phyloP scores from a whole-genome alignment of 2,113 vertebrate species.

The Setophaga kirtlandii region DNA sequence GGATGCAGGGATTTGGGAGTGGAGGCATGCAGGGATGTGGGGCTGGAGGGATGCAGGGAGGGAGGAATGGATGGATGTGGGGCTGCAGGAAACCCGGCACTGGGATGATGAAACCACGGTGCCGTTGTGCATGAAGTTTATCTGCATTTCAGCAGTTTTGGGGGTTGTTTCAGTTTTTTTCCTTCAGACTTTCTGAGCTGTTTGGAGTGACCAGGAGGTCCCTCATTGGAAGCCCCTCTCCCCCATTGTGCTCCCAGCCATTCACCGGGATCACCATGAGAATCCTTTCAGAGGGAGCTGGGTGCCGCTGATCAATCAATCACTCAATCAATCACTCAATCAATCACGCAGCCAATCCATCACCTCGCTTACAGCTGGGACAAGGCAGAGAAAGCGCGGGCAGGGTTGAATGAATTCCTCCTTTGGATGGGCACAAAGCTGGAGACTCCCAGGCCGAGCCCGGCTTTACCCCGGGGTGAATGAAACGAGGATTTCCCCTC shows the following conservation, averaged over 20 bases:
- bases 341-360: conserved; percentile 25
- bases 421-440: conserved; percentile 8
- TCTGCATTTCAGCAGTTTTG: background rate
- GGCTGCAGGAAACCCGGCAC: background rate
- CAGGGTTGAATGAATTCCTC: conserved; percentile 7
- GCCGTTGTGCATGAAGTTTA: background rate
- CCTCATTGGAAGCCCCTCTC: background rate
- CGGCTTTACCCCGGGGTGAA: background rate
- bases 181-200: background rate
- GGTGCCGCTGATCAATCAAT: background rate
- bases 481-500: background rate
- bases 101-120: rapidly evolving
- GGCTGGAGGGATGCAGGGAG: too few relatives aligned
- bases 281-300: conserved; percentile 20
- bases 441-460: background rate
- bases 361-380: conserved; percentile 9
- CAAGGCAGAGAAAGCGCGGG: conserved; percentile 14
- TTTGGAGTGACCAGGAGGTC: background rate
- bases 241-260: conserved; percentile 4
- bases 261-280: conserved; percentile 13
- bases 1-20: too few relatives aligned
- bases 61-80: background rate
- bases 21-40: too few relatives aligned
- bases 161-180: background rate
- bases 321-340: background rate